These are phyloP conservation scores for Campoplex capitator DNA, from an alignment of 2,888 invertebrate species.

Conservation along the genomic window DNA sequence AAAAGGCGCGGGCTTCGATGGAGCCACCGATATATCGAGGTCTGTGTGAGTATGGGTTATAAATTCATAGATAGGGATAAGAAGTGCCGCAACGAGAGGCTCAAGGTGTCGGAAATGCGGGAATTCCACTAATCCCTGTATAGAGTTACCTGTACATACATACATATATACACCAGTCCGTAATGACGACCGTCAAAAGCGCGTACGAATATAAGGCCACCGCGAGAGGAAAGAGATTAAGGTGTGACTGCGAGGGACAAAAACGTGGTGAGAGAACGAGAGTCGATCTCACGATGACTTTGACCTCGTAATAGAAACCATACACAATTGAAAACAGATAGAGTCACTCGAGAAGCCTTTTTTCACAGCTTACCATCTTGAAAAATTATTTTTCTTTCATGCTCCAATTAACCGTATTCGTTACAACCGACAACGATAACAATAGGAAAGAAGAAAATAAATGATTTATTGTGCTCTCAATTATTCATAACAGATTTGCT, in stretches of 20 bases:
- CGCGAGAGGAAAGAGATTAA: constrained; percentile 34
- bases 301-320: constrained; percentile 64
- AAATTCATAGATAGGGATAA: constrained; percentile 58
- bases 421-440: neutral
- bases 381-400: constrained; percentile 19
- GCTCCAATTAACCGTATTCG: neutral
- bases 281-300: constrained; percentile 48
- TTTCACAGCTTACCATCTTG: constrained; percentile 11
- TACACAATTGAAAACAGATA: neutral
- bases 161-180: neutral
- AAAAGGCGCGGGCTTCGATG: constrained; percentile 30
- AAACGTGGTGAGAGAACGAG: constrained; percentile 3
- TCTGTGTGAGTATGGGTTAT: neutral
- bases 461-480: too few relatives aligned
- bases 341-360: constrained; percentile 24
- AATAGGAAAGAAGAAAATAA: neutral
- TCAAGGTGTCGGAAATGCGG: constrained; percentile 58
- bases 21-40: constrained; percentile 1
- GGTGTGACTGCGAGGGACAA: constrained; percentile 31
- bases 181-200: constrained; percentile 37
- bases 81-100: constrained; percentile 37
- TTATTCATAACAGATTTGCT: neutral
- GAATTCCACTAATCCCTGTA: constrained; percentile 61
- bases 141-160: constrained; percentile 43
- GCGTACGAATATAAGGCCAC: constrained; percentile 16